Percentiles rank a stretch among this genome's conserved stretches.
phyloP scores from a whole-genome alignment of 2,113 vertebrate genomes.

The Gallinago jamesoni region DNA sequence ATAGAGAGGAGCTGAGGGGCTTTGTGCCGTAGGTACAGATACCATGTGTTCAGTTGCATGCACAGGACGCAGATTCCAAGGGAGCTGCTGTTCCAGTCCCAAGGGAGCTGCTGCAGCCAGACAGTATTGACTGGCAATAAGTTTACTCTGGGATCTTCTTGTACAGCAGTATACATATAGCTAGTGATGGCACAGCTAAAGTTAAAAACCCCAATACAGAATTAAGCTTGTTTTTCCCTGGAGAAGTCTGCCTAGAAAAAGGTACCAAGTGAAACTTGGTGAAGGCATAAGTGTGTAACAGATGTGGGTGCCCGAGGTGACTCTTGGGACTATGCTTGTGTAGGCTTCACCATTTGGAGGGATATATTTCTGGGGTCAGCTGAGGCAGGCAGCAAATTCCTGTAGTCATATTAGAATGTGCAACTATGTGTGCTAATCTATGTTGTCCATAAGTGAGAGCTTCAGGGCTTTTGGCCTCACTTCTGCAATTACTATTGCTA shows the following conservation, averaged over 20 bases:
- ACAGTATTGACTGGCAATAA: fast-evolving
- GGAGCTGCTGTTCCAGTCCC: fast-evolving
- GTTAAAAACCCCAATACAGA: neutral
- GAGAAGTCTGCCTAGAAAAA: neutral
- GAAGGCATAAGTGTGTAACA: fast-evolving
- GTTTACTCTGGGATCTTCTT: too few species aligned
- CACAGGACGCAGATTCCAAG: too few species aligned
- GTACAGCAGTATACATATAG: neutral
- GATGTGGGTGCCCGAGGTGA: fast-evolving
- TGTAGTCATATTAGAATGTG: neutral
- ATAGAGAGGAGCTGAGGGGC: neutral
- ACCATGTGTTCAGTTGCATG: fast-evolving
- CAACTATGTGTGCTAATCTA: too few species aligned
- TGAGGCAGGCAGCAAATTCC: neutral
- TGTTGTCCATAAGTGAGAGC: neutral
- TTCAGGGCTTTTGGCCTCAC: neutral
- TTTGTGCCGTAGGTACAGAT: fast-evolving
- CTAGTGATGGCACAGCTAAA: neutral
- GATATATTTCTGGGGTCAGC: neutral
- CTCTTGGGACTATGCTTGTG: neutral
- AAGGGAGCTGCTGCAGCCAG: neutral
- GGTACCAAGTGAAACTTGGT: neutral
- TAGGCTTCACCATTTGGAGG: neutral
- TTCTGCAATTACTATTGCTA: neutral
- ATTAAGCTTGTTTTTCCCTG: neutral